Evolutionary conservation across 2,797 vertebrate genomes (phyloP).

Genomic region (Chiloscyllium punctatum): DNA sequence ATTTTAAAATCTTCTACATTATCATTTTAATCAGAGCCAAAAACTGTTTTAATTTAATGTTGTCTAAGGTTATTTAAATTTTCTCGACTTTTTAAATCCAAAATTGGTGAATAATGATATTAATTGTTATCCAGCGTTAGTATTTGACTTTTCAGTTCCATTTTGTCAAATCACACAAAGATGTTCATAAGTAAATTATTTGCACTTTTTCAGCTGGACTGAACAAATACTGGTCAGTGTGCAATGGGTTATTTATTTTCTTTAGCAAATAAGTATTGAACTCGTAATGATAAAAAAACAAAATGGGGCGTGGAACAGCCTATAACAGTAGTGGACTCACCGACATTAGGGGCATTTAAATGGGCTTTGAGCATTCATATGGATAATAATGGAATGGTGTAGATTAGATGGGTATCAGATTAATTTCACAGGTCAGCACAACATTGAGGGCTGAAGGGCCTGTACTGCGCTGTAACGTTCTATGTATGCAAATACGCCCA

Average conservation of each 20-base stretch:
- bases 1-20: not conserved
- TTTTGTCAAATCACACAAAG: conserved; percentile 7
- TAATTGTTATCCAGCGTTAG: not conserved
- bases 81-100: not conserved
- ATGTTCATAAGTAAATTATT: not conserved
- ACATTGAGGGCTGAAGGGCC: too few relatives aligned
- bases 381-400: too few relatives aligned
- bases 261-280: conserved; percentile 8
- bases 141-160: conserved; percentile 10
- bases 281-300: not conserved
- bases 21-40: not conserved
- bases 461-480: too few relatives aligned
- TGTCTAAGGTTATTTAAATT: not conserved
- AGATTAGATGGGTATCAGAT: too few relatives aligned
- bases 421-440: too few relatives aligned
- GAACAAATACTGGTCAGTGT: conserved; percentile 32
- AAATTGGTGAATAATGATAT: not conserved
- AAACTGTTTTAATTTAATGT: not conserved
- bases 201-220: conserved; percentile 37
- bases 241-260: conserved; percentile 35
- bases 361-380: too few relatives aligned
- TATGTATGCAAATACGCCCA: too few relatives aligned
- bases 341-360: too few relatives aligned
- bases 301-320: too few relatives aligned
- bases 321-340: too few relatives aligned